A percentile compares a stretch with the other conserved stretches of the same genome.
Evolutionary conservation across 2,113 vertebrate species (phyloP).

Genomic region (Condylura cristata): DNA sequence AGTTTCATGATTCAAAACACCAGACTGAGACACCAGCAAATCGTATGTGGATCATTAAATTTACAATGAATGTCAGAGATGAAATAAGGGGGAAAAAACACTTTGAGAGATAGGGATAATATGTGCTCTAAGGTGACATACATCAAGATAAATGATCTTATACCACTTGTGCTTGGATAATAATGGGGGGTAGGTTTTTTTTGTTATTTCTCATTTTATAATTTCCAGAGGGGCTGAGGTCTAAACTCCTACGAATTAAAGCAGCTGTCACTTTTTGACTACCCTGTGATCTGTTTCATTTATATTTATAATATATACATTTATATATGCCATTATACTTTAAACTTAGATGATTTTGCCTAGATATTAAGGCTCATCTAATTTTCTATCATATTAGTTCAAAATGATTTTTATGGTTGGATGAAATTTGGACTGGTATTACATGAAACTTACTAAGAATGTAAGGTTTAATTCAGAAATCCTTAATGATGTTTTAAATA

Average conservation of each 20-base stretch:
- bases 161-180: constrained; percentile 88
- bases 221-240: constrained; percentile 85
- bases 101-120: constrained; percentile 91
- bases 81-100: constrained; percentile 92
- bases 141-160: constrained; percentile 92
- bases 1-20: constrained; percentile 92
- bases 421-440: constrained; percentile 63
- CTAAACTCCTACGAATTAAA: constrained; percentile 85
- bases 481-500: constrained; percentile 47
- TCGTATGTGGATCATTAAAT: constrained; percentile 94
- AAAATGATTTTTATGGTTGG: constrained; percentile 74
- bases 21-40: constrained; percentile 90
- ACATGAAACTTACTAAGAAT: constrained; percentile 51
- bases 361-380: constrained; percentile 67
- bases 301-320: constrained; percentile 86
- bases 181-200: constrained; percentile 87
- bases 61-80: constrained; percentile 93
- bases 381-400: constrained; percentile 73
- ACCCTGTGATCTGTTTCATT: constrained; percentile 85
- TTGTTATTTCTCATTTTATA: constrained; percentile 89
- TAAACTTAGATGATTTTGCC: constrained; percentile 76
- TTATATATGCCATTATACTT: constrained; percentile 83
- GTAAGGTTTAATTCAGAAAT: constrained; percentile 67
- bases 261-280: constrained; percentile 83
- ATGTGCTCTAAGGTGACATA: constrained; percentile 91